Percentiles rank a stretch among this genome's conserved stretches.
phyloP scores from a whole-genome alignment of 2,797 vertebrate genomes.

The Cuniculus paca region DNA sequence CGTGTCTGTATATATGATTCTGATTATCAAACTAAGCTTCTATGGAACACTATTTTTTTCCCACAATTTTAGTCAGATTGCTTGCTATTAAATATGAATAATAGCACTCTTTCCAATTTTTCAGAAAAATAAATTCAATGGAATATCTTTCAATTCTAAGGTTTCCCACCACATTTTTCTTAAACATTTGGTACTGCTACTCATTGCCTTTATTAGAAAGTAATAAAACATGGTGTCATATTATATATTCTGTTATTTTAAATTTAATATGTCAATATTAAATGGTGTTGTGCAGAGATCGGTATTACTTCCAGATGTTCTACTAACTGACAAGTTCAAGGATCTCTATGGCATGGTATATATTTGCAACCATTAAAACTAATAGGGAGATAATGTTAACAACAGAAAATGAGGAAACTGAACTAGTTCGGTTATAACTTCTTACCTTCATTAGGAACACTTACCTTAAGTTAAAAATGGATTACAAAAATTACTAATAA shows the following conservation, averaged over 20 bases:
- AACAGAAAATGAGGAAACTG: constrained; percentile 9
- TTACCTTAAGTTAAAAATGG: not conserved
- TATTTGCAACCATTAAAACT: constrained; percentile 54
- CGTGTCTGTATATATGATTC: not conserved
- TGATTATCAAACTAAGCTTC: not conserved
- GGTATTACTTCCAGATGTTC: constrained; percentile 83
- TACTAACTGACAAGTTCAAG: constrained; percentile 65
- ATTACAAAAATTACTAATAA: not conserved
- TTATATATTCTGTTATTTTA: constrained; percentile 83
- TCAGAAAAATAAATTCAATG: constrained; percentile 66
- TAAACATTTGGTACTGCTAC: constrained; percentile 61
- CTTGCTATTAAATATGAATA: constrained; percentile 39
- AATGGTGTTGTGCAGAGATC: constrained; percentile 70
- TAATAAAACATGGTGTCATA: constrained; percentile 80
- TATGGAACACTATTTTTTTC: not conserved
- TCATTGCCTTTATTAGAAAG: constrained; percentile 76
- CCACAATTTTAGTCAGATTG: constrained; percentile 18
- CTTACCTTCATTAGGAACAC: not conserved
- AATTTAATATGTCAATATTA: constrained; percentile 81
- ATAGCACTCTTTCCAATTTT: constrained; percentile 42
- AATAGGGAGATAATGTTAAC: constrained; percentile 41
- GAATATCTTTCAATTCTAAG: constrained; percentile 66
- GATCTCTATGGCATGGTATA: not conserved
- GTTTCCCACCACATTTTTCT: constrained; percentile 46
- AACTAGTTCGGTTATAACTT: not conserved